A percentile compares a stretch with the other conserved stretches of the same genome.
Evolutionary conservation across 1,140 invertebrate species (phyloP).

Genomic region (Hylaeus volcanicus): DNA sequence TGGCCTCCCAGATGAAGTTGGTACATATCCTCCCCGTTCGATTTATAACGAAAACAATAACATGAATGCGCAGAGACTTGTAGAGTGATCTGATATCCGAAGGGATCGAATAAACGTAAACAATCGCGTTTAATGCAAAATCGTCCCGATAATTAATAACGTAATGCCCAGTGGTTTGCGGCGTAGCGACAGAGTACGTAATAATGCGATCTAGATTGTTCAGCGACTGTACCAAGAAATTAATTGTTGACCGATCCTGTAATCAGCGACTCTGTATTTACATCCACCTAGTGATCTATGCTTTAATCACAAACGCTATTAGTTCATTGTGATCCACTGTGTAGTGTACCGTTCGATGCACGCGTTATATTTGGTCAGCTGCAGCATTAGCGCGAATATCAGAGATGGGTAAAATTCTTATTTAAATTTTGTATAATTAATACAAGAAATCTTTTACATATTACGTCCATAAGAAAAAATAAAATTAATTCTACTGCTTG

Average conservation of each 20-base stretch:
- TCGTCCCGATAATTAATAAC: neutral
- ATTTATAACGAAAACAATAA: too few relatives aligned
- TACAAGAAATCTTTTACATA: too few relatives aligned
- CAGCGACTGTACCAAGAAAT: conserved; percentile 45
- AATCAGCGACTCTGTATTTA: conserved; percentile 42
- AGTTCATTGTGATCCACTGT: conserved; percentile 42
- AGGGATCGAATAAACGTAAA: neutral
- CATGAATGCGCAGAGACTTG: too few relatives aligned
- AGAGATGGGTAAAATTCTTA: too few relatives aligned
- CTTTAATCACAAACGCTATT: conserved; percentile 60
- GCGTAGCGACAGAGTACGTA: neutral
- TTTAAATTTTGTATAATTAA: too few relatives aligned
- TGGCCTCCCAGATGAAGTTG: too few relatives aligned
- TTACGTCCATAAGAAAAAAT: too few relatives aligned
- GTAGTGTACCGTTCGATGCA: neutral
- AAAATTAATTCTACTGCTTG: too few relatives aligned
- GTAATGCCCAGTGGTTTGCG: neutral
- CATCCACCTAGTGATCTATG: conserved; percentile 38
- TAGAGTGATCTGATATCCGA: neutral
- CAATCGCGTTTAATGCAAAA: neutral
- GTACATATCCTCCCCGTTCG: too few relatives aligned
- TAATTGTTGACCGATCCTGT: conserved; percentile 58
- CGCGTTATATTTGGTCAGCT: conserved; percentile 24
- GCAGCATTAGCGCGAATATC: neutral
- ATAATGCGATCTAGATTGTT: conserved; percentile 27